phyloP scores from a whole-genome alignment of 2,797 vertebrate genomes.

The Sitta carolinensis region DNA sequence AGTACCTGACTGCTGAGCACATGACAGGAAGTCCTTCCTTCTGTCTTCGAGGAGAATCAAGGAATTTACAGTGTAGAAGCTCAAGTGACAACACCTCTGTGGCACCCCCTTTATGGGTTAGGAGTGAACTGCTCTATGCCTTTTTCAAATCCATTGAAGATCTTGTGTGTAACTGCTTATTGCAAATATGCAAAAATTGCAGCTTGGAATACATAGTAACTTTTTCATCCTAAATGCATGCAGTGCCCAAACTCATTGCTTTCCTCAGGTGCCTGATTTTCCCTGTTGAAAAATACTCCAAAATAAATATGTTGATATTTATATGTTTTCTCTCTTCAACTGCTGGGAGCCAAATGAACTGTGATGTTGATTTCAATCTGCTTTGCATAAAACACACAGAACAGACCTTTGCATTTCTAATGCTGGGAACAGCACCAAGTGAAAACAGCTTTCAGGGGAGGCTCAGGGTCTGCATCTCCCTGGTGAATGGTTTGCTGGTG shows the following conservation, averaged over 20 bases:
- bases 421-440: neutral
- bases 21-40: neutral
- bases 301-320: constrained; percentile 4
- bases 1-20: neutral
- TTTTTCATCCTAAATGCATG: neutral
- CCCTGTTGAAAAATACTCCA: neutral
- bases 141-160: neutral
- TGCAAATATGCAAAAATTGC: neutral
- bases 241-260: neutral
- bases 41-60: neutral
- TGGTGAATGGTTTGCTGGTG: neutral
- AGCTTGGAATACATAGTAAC: accelerated
- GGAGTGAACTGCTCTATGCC: accelerated
- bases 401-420: neutral
- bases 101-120: neutral
- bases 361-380: constrained; percentile 13
- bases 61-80: neutral
- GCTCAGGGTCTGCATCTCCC: neutral
- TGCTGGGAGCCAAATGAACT: constrained; percentile 11
- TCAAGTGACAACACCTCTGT: neutral
- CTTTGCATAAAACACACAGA: constrained; percentile 38
- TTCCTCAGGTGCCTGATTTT: neutral
- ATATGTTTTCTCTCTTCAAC: neutral
- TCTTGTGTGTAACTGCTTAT: neutral
- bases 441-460: neutral